A percentile compares a stretch with the other conserved stretches of the same genome.
phyloP scores from a whole-genome alignment of 1,140 invertebrate species.

The Penaeus chinensis region DNA sequence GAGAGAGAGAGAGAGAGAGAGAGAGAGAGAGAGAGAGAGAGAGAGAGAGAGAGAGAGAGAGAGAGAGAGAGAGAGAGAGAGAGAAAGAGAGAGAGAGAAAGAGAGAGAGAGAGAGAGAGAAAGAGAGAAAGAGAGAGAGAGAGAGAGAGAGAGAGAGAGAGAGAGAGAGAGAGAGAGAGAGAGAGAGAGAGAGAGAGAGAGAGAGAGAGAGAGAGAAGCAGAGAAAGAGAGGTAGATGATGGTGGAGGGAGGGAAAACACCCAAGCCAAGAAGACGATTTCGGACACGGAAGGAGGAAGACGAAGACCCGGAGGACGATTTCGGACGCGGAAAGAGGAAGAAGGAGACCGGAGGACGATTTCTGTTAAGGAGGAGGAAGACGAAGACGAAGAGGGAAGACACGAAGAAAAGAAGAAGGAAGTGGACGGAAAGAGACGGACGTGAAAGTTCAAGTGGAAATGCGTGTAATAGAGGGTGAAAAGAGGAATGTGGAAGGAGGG shows the following conservation, averaged over 20 bases:
- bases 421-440: background rate
- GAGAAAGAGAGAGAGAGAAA: too few species aligned
- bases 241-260: background rate
- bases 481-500: background rate
- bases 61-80: background rate
- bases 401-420: background rate
- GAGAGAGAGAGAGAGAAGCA: background rate
- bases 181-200: background rate
- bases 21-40: background rate
- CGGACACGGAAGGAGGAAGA: background rate
- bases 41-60: background rate
- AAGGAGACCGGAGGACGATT: background rate
- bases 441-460: background rate
- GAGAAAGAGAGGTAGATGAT: background rate
- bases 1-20: background rate
- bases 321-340: background rate
- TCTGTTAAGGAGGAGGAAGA: background rate
- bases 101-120: background rate
- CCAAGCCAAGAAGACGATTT: background rate
- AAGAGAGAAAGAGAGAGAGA: background rate
- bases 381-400: background rate
- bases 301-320: background rate
- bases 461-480: conserved; percentile 3
- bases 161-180: background rate
- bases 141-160: background rate